These are phyloP conservation scores for Clamator glandarius DNA, from an alignment of 2,797 vertebrate species.

Conservation along the genomic window DNA sequence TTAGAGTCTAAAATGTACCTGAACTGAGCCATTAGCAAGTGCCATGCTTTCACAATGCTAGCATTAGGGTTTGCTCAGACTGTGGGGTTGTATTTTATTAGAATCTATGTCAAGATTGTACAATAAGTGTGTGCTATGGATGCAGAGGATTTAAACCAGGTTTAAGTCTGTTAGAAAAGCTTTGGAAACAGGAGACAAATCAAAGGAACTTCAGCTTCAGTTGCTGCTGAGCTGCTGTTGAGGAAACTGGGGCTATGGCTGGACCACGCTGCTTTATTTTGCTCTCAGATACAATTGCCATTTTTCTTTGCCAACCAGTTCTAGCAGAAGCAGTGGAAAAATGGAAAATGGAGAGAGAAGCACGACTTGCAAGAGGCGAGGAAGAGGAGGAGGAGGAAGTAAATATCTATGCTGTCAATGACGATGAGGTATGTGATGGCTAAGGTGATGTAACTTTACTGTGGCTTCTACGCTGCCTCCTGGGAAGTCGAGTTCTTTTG, in stretches of 20 bases:
- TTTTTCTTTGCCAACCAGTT: slow-evolving; percentile 73
- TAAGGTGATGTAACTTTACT: background rate
- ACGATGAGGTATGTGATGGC: slow-evolving; percentile 83
- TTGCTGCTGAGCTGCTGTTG: no score
- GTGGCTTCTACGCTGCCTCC: background rate
- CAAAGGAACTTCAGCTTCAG: background rate
- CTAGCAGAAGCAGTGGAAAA: slow-evolving; percentile 86
- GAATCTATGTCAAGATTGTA: background rate
- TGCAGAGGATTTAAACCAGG: background rate
- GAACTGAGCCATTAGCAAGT: background rate
- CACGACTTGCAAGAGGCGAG: slow-evolving; percentile 78
- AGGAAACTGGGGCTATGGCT: background rate
- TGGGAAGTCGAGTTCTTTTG: background rate
- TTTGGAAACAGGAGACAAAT: background rate
- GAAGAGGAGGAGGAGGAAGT: slow-evolving; percentile 86
- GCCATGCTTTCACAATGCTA: background rate
- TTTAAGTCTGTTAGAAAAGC: background rate
- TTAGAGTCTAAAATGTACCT: background rate
- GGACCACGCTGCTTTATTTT: background rate
- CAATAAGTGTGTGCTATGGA: rapidly evolving
- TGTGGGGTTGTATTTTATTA: rapidly evolving
- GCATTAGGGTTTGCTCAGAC: background rate
- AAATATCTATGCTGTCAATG: slow-evolving; percentile 87
- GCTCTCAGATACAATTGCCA: background rate
- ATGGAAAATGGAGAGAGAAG: slow-evolving; percentile 89